Evolutionary conservation across 1,140 invertebrate species (phyloP).

Genomic region (Temnothorax curvispinosus): DNA sequence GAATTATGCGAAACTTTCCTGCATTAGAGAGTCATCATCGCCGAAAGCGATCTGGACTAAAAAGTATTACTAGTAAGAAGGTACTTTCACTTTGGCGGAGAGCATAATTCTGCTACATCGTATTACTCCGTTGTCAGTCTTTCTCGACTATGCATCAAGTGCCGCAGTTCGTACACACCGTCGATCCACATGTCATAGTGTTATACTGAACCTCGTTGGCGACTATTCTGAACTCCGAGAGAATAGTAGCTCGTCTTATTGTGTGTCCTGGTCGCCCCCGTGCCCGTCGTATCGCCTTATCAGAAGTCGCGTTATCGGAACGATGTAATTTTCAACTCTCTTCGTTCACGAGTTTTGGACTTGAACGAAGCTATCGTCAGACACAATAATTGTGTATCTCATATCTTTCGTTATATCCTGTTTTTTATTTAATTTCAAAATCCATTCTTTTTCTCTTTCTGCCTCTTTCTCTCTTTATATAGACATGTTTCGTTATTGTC

Average conservation of each 20-base stretch:
- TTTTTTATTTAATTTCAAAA: background rate
- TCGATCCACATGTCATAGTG: background rate
- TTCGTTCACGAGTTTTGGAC: background rate
- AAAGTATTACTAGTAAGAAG: background rate
- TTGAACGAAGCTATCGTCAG: background rate
- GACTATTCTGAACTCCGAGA: background rate
- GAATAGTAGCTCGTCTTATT: background rate
- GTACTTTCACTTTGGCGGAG: constrained; percentile 6
- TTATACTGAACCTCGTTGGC: background rate
- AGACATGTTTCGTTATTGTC: background rate
- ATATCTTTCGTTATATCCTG: background rate
- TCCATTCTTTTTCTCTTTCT: background rate
- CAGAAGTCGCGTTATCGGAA: background rate
- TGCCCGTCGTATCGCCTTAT: background rate
- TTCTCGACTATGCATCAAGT: background rate
- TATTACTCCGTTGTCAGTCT: background rate
- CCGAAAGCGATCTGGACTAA: background rate
- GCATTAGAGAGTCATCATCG: background rate
- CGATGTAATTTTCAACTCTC: background rate
- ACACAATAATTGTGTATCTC: background rate
- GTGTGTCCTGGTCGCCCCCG: background rate
- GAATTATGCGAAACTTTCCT: background rate
- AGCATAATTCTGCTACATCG: background rate
- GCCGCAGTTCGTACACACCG: background rate
- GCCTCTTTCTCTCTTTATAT: background rate